Base-by-base conservation (phyloP, 2,113 vertebrate genomes). In the Erythrocercus mccallii region DNA sequence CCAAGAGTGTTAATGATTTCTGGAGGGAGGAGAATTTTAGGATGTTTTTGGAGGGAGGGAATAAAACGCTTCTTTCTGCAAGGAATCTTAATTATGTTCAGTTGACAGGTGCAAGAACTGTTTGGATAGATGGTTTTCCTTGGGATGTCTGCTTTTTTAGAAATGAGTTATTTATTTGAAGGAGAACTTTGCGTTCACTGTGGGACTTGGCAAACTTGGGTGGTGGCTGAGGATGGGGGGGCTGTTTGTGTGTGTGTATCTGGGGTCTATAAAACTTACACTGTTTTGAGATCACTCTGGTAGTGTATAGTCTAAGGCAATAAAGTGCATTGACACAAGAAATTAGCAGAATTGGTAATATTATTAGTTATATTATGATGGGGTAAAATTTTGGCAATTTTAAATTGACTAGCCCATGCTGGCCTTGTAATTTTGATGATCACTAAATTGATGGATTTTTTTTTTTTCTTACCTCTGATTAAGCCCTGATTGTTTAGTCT, bases 71-170 rank as follows among this genome's bases (percentile, higher is more conserved):
- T 19, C 23, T 20, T 66, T 76, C 44, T 84, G 45, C 72, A 54
- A 88, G 74, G 62, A 70, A 47, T 79, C n/a, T 51, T 64, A 68
- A 44, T 88, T 71, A 37, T 40, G 25, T 81, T 81, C 48, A 10
- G 45, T 40, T 82, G 91, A 93, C 94, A 96, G 95, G 96, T 97
- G 96, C 91, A 89, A 47, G 81, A 85, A 42, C 45, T 40, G 37
- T 45, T 45, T 24, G 70, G 31, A 8, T 61, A 50, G 81, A 58
- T 42, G 21, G 38, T 31, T 91, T 66, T 86, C 42, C 31, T 62
- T 44, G 74, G 16, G 42, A 9, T n/a, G 23, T 11, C n/a, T 66
- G 58, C 20, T 31, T 35, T 85, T 80, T 73, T 51, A 44, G 58
- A 31, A 57, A 23, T 18, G 22, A 44, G 8, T 3, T 2, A 5